Evolutionary conservation across 1,140 invertebrate species (phyloP).

Genomic region (Pseudomyrmex pallidus): DNA sequence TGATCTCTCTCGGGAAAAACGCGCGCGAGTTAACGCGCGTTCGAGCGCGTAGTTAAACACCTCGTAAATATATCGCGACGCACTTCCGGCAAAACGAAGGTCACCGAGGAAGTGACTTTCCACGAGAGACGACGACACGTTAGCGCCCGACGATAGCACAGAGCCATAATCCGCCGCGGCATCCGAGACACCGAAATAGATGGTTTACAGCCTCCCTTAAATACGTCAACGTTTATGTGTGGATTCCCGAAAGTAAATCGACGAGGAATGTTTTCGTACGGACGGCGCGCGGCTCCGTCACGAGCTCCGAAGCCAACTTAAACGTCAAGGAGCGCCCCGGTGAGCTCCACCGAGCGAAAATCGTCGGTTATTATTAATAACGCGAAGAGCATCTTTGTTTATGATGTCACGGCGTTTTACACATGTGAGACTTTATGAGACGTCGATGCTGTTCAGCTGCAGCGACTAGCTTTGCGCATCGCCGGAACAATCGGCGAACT

Average conservation of each 20-base stretch:
- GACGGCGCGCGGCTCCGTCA: slow-evolving; percentile 61
- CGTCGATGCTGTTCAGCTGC: slow-evolving; percentile 25
- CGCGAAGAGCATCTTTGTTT: slow-evolving; percentile 72
- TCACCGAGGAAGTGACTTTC: slow-evolving; percentile 55
- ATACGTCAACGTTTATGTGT: slow-evolving; percentile 84
- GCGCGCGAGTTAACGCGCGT: neutral
- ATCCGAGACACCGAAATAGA: slow-evolving; percentile 81
- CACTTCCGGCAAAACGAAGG: slow-evolving; percentile 60
- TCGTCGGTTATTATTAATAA: slow-evolving; percentile 80
- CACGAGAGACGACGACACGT: slow-evolving; percentile 20
- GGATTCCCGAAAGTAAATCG: slow-evolving; percentile 84
- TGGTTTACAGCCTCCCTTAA: slow-evolving; percentile 84
- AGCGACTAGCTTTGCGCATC: too few relatives aligned
- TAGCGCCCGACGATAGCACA: slow-evolving; percentile 13
- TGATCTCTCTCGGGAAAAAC: neutral
- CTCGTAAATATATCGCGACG: slow-evolving; percentile 37
- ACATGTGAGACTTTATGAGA: slow-evolving; percentile 52
- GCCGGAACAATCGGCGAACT: too few relatives aligned
- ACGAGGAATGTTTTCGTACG: slow-evolving; percentile 83
- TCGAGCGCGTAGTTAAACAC: slow-evolving; percentile 15
- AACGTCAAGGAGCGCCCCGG: slow-evolving; percentile 67
- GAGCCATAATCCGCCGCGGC: slow-evolving; percentile 64
- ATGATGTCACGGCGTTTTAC: slow-evolving; percentile 70
- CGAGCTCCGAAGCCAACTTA: slow-evolving; percentile 78
- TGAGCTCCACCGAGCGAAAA: slow-evolving; percentile 37